These are phyloP conservation scores for Cheiracanthium punctorium DNA, from an alignment of 2,888 invertebrate genomes.

Conservation along the genomic window DNA sequence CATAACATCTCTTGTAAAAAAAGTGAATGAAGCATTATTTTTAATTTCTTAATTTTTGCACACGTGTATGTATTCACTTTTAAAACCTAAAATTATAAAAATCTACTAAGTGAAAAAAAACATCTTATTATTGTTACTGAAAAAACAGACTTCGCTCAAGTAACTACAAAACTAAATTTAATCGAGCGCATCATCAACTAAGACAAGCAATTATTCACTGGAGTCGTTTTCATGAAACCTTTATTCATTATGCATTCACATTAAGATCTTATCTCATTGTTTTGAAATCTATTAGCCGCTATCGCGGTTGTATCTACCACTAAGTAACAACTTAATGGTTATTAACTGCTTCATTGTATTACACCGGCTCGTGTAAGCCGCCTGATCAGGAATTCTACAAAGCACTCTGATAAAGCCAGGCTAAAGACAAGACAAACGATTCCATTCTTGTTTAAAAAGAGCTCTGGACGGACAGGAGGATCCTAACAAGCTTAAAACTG, in stretches of 20 bases:
- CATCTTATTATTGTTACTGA: no score
- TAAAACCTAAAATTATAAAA: no score
- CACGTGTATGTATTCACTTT: no score
- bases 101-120: no score
- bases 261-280: not conserved
- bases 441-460: not conserved
- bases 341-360: not conserved
- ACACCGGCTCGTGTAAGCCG: not conserved
- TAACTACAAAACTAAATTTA: no score
- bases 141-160: no score
- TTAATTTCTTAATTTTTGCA: no score
- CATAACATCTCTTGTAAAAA: no score
- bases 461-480: not conserved
- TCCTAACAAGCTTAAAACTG: not conserved
- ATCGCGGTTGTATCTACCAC: not conserved
- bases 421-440: not conserved
- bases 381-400: not conserved
- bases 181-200: no score
- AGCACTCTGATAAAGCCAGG: not conserved
- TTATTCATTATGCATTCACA: not conserved
- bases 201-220: no score
- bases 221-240: not conserved
- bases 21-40: no score
- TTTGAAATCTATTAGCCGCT: not conserved
- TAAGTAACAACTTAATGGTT: conserved; percentile 15